Percentiles rank a stretch among this genome's conserved stretches.
Evolutionary conservation across 1,140 invertebrate species (phyloP).

Genomic region (Phymorhynchus buccinoides): DNA sequence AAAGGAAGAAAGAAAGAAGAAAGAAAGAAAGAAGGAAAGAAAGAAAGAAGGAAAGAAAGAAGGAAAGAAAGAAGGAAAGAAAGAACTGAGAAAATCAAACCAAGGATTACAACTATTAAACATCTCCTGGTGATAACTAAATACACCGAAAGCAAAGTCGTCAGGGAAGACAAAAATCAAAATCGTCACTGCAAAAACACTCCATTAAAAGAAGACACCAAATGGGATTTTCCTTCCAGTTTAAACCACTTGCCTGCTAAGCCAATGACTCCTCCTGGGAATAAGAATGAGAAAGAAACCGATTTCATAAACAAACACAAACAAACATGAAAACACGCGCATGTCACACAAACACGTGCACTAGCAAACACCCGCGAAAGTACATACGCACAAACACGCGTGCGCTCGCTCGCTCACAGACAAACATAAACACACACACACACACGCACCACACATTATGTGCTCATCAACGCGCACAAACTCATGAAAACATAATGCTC

Average conservation of each 20-base stretch:
- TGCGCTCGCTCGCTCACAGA: not conserved
- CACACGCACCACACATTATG: not conserved
- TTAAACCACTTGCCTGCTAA: not conserved
- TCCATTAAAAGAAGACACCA: not conserved
- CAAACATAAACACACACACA: not conserved
- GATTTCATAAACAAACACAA: not conserved
- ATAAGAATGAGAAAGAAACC: not conserved
- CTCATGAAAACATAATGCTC: too few relatives aligned
- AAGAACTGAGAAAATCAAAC: too few relatives aligned
- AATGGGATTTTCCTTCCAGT: not conserved
- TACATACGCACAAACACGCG: not conserved
- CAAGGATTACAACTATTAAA: too few relatives aligned
- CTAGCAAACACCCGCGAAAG: not conserved
- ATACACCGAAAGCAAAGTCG: too few relatives aligned
- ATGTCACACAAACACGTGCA: not conserved
- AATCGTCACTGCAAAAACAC: too few relatives aligned
- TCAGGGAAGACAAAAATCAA: too few relatives aligned
- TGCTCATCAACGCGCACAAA: too few relatives aligned
- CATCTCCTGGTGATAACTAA: too few relatives aligned
- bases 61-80: too few relatives aligned
- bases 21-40: not conserved
- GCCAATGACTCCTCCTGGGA: not conserved
- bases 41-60: not conserved
- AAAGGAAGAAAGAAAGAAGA: not conserved
- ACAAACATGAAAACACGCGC: not conserved